Evolutionary conservation across 1,140 invertebrate genomes (phyloP), one percentile per base, ranked within the genome.

Genomic region (Pectinophora gossypiella): DNA sequence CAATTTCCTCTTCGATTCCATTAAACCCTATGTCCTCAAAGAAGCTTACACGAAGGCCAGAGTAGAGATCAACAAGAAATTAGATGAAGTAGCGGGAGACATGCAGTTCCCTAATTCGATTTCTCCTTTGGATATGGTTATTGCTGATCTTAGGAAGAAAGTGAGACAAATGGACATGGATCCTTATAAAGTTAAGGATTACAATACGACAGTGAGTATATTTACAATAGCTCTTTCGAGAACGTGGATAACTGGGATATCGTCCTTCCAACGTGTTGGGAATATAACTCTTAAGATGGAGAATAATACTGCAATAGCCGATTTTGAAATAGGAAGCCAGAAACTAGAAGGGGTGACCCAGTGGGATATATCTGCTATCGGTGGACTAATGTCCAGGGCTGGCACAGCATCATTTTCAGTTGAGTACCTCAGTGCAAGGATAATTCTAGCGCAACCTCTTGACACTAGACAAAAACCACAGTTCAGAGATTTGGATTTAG

Each of bases 91-190:
- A 7, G 90, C 93, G 3, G 90, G 89, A 0, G 90, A 91, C 35
- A 90, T 93, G 64, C 91, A 90, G 38, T 94, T 96, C 64, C 94
- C 95, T 0, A 96, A 96, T 77, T 96, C 95, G 0, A 95, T 96
- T 60, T 93, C 94, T 6, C 95, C 95, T 0, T 88, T 96, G 40
- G 95, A 97, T 64, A 94, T 95, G 89, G 91, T 93, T 7, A 90
- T 96, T 27, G 91, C 92, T 3, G 92, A 95, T 66, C 89, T 89
- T 0, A 88, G 95, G 7, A 93, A 92, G 60, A 91, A 92, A 64
- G 92, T 96, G 1, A 90, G 91, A 7, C 81, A 91, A 27, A 91
- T 92, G 82, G 90, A 91, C 5, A 91, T 92, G 55, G 95, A 96
- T 83, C 95, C 95, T 0, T 94, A 91, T 59, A 89, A 89, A 67